Evolutionary conservation across 2,888 invertebrate genomes (phyloP), one percentile per base, ranked within the genome.

Genomic region (Elmis aenea): DNA sequence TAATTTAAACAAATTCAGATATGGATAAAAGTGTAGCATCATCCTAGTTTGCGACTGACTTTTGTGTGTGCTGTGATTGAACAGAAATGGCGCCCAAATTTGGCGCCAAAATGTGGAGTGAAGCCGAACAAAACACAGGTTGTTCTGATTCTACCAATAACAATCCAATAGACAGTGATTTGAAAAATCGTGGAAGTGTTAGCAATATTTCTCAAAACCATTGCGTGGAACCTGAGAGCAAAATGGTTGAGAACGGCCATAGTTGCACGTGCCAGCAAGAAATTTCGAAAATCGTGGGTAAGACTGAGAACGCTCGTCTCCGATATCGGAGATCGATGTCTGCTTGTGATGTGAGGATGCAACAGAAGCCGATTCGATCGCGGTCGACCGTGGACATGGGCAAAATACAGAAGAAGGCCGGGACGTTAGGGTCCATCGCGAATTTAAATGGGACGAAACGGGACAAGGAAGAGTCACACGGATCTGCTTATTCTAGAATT

Each of bases 311-410:
- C 20, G 32, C 33, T 5, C 36, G 40, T 2, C 40, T 46, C 13
- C 51, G 46, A 33, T 52, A 56, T 36, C 54, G 52, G 20, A 46
- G 58, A 16, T 61, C 60, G n/a, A 51, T 58, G 50, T 60, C 61
- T 5, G 54, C 52, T 5, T 55, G 51, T 35, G 61, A 61, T 36
- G 38, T 62, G 22, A 50, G 46, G 37, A 20, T 28, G n/a, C 29
- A 36, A 25, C 32, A 28, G 24, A 45, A 38, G 27, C 22, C 42
- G 4, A 28, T 38, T 18, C 35, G 38, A 21, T 42, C 37, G 11
- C 30, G 43, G 18, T 51, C 51, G 23, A 51, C 40, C 12, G 46
- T 42, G 8, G 51, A 45, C 32, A 45, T 51, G 22, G 34, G 42
- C 14, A 37, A 37, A 13, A 43, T 38, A 9, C 38, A 42, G 31